Conservation (phyloP, 2,888 invertebrate species). For the Eurois occulta region DNA sequence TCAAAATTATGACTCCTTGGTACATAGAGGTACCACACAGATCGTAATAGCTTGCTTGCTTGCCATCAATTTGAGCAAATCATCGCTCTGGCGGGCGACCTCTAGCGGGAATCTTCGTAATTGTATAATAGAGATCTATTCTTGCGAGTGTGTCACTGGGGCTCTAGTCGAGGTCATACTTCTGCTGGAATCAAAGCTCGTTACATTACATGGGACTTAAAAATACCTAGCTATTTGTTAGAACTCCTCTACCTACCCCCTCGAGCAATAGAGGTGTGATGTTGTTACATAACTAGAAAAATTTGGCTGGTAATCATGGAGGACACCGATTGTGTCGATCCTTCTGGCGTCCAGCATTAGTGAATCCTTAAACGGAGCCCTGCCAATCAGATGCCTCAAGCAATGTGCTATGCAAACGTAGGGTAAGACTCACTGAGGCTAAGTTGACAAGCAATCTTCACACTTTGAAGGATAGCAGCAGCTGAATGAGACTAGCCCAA, state of each 20-base stretch:
- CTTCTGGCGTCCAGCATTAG: neutral
- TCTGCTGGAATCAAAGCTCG: neutral
- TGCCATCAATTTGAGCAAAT: conserved; percentile 38
- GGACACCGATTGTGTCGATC: neutral
- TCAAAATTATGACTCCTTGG: conserved; percentile 6
- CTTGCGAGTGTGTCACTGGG: conserved; percentile 37
- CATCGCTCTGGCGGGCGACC: conserved; percentile 20
- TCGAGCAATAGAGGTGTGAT: neutral
- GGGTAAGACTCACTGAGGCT: neutral
- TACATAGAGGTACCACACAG: neutral
- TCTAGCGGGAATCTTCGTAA: conserved; percentile 27
- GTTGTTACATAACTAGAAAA: neutral
- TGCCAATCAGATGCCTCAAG: neutral
- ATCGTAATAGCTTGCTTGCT: conserved; percentile 9
- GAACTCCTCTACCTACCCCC: neutral
- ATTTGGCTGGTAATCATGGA: neutral
- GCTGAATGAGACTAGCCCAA: neutral
- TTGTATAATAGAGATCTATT: conserved; percentile 51
- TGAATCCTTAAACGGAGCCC: neutral
- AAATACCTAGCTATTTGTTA: neutral
- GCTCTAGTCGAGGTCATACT: conserved; percentile 1
- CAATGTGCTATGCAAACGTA: neutral
- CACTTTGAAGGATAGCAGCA: neutral
- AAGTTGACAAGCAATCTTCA: neutral
- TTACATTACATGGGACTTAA: neutral